Evolutionary conservation across 2,113 vertebrate genomes (phyloP).

Genomic region (Channa argus): DNA sequence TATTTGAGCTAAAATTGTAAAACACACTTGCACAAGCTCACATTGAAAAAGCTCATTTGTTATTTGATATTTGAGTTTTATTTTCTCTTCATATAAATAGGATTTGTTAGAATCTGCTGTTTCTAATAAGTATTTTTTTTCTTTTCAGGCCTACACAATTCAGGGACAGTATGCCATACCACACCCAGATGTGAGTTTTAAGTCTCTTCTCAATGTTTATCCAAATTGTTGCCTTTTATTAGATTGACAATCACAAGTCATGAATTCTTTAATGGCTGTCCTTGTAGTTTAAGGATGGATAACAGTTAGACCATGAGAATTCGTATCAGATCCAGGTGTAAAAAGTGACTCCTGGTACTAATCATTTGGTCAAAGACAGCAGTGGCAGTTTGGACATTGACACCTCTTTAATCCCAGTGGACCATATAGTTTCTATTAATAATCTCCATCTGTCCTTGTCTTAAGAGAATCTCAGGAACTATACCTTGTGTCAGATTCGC

Average conservation of each 20-base stretch:
- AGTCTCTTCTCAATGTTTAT: slow-evolving; percentile 43
- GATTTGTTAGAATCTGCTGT: slow-evolving; percentile 14
- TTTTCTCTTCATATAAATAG: not conserved
- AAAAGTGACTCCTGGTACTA: slow-evolving; percentile 14
- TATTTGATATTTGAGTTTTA: not conserved
- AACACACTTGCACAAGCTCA: fast-evolving
- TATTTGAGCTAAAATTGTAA: not conserved
- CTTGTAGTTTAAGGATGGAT: slow-evolving; percentile 9
- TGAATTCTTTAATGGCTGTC: not conserved
- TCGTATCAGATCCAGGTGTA: not conserved
- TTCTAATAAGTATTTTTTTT: slow-evolving; percentile 26
- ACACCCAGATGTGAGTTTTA: slow-evolving; percentile 95
- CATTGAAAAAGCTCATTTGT: not conserved
- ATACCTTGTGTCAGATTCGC: slow-evolving; percentile 61
- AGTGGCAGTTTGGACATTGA: slow-evolving; percentile 33
- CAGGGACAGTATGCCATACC: slow-evolving; percentile 99
- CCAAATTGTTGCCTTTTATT: too few relatives aligned
- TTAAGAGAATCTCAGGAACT: slow-evolving; percentile 56
- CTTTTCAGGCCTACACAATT: slow-evolving; percentile 95
- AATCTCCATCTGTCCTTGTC: slow-evolving; percentile 75
- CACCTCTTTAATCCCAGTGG: slow-evolving; percentile 48
- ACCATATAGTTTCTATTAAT: slow-evolving; percentile 62
- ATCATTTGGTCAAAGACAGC: slow-evolving; percentile 35
- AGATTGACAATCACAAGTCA: not conserved
- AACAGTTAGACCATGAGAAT: not conserved